Base-by-base conservation (phyloP, 2,797 vertebrate species). In the Monodelphis domestica region DNA sequence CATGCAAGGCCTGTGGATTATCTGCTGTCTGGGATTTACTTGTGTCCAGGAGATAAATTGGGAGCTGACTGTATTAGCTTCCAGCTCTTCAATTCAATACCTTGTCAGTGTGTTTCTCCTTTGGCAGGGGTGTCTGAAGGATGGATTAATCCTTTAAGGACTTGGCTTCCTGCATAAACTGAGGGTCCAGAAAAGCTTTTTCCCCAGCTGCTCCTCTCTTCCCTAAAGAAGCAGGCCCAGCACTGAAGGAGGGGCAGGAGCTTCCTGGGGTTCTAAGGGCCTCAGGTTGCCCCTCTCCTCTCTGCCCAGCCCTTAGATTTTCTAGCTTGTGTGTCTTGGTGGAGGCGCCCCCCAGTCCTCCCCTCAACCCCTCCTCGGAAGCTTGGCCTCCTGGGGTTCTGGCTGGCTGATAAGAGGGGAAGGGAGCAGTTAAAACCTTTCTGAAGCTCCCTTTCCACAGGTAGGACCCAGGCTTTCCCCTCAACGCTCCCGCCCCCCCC, bases 151-250 rank as follows among this genome's bases (percentile, higher is more conserved):
- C 70, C 70, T 84, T 45, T 50, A 50, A 24, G 21, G 70, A 84
- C 70, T 84, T 84, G 70, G 70, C 70, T 84, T 84, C 70, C 50
- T 84, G 38, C 50, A 26, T 26, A 84, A 84, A 50, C n/a, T 24
- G 38, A 84, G 38, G 70, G 21, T 84, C 38, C 70, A 84, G 70
- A 84, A 84, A 84, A 50, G 70, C 38, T 84, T 88, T 54, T 95
- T 90, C 55, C 26, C 53, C 33, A 7, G 30, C 50, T 89, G 88
- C 88, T 89, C 89, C 89, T 94, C 53, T 12, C 45, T n/a, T n/a
- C 91, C 91, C 56, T 87, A 52, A 56, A 78, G 52, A 89, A 90
- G 17, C 54, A 84, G 10, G 70, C 84, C 21, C 70, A 84, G 21
- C 38, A 11, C 26, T 26, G 33, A 50, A 50, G 54, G 89, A 57